Evolutionary conservation across 2,113 vertebrate genomes (phyloP).

Genomic region (Halcyon senegalensis): DNA sequence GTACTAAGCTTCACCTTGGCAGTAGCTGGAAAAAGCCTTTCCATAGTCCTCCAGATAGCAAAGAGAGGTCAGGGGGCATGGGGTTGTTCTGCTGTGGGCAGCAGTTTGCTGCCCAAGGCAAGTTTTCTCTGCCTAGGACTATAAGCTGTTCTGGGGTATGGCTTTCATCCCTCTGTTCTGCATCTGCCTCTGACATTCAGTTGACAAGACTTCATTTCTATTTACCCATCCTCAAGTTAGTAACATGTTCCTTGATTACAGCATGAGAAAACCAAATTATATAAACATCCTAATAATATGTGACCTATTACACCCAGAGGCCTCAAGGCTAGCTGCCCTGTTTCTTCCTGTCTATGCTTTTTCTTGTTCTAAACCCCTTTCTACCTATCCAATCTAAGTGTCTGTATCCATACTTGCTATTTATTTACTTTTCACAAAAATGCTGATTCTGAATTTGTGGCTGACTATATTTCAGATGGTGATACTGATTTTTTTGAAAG

Average conservation of each 20-base stretch:
- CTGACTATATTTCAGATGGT: neutral
- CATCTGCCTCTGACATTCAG: neutral
- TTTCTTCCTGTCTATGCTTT: neutral
- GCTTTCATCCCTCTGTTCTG: neutral
- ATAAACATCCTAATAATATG: neutral
- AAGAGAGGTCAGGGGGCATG: neutral
- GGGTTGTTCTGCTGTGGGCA: neutral
- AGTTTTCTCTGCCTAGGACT: neutral
- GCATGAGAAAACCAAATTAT: neutral
- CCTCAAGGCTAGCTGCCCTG: neutral
- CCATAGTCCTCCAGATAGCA: neutral
- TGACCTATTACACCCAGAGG: neutral
- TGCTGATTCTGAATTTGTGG: slow-evolving; percentile 11
- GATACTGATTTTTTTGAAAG: neutral
- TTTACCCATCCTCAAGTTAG: neutral
- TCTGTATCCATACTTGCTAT: neutral
- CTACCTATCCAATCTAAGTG: neutral
- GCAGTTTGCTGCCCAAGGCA: neutral
- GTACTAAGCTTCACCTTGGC: neutral
- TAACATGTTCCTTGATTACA: neutral
- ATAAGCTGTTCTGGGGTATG: neutral
- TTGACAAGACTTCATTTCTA: neutral
- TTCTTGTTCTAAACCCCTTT: neutral
- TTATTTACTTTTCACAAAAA: slow-evolving; percentile 11
- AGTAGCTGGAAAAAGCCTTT: neutral